Evolutionary conservation across 2,113 vertebrate genomes (phyloP).

Genomic region (Macrotis lagotis): DNA sequence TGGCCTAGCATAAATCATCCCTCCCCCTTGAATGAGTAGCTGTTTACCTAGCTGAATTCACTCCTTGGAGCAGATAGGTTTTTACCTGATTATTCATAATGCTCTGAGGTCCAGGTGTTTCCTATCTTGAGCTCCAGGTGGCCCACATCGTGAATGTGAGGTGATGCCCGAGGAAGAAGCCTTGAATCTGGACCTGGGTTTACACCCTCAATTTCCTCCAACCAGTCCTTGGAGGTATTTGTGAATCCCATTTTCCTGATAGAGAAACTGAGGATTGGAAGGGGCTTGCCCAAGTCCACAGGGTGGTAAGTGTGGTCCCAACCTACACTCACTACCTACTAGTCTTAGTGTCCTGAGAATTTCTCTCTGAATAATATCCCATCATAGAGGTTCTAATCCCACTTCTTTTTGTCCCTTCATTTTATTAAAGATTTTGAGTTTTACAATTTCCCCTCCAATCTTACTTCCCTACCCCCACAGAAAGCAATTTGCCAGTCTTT

Average conservation of each 20-base stretch:
- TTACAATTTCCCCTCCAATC: no score
- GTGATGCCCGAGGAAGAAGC: background rate
- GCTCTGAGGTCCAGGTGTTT: constrained; percentile 40
- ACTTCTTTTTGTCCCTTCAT: no score
- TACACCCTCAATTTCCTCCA: background rate
- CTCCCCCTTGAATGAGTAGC: constrained; percentile 33
- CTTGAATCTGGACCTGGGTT: background rate
- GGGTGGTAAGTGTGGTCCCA: background rate
- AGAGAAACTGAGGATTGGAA: background rate
- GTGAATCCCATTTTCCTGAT: background rate
- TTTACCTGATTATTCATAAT: background rate
- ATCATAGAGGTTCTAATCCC: background rate
- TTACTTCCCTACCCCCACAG: no score
- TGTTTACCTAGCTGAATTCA: constrained; percentile 51
- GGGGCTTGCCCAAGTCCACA: background rate
- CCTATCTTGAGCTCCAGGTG: background rate
- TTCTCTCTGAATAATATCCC: background rate
- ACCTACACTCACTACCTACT: background rate
- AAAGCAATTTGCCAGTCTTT: no score
- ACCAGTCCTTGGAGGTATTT: background rate
- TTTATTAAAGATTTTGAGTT: no score
- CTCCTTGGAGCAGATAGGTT: background rate
- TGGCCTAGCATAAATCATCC: constrained; percentile 72
- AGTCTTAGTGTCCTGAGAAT: background rate
- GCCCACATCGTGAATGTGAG: background rate